Conservation (phyloP, 2,888 invertebrate species). For the Papilio protenor region DNA sequence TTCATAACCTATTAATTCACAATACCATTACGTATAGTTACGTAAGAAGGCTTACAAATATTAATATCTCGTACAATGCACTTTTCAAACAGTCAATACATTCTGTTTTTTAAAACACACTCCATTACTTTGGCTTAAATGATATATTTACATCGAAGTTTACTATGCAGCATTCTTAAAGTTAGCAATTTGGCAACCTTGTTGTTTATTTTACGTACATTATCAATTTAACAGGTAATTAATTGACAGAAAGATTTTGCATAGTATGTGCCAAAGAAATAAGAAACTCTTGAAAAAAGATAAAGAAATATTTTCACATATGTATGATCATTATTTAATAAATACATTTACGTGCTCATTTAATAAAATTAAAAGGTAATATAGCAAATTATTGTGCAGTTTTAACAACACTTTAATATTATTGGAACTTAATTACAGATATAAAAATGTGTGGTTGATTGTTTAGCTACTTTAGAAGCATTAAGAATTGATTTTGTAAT, state of each 20-base stretch:
- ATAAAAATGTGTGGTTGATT: not conserved
- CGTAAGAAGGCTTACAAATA: constrained; percentile 64
- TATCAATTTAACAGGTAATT: constrained; percentile 57
- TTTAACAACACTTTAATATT: constrained; percentile 27
- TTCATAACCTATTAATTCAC: constrained; percentile 71
- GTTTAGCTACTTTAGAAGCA: not conserved
- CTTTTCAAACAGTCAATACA: constrained; percentile 68
- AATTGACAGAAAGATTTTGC: constrained; percentile 78
- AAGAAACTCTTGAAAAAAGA: not conserved
- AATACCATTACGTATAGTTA: constrained; percentile 67
- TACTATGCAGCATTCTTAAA: constrained; percentile 75
- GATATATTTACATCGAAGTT: constrained; percentile 78
- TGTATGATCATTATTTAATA: not conserved
- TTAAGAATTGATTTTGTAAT: not conserved
- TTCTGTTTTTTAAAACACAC: constrained; percentile 70
- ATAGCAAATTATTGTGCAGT: not conserved
- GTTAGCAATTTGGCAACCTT: constrained; percentile 81
- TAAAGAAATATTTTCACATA: not conserved
- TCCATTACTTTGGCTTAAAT: constrained; percentile 71
- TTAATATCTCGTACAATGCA: constrained; percentile 57
- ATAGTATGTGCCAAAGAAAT: constrained; percentile 10
- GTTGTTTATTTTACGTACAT: constrained; percentile 63
- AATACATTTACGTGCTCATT: not conserved
- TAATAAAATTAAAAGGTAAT: not conserved
- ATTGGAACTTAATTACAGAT: not conserved